Evolutionary conservation across 2,797 vertebrate species (phyloP).

Genomic region (Typhlichthys eigenmanni): DNA sequence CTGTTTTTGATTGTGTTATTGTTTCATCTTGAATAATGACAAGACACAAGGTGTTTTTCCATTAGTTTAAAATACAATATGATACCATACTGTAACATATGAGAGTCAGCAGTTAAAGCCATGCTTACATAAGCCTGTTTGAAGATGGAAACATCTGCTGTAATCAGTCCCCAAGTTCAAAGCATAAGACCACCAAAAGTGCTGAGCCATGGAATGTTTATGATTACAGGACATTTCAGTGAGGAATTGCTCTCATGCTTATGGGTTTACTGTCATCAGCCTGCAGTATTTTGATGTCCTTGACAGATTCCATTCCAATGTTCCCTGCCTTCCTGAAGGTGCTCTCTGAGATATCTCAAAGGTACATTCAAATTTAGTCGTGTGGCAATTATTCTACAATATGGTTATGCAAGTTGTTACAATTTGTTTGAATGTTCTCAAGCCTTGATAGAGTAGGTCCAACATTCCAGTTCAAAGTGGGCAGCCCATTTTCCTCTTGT

Average conservation of each 20-base stretch:
- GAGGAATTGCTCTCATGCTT: constrained; percentile 6
- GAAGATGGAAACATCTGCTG: background rate
- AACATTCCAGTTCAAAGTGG: background rate
- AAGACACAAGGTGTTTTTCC: no score
- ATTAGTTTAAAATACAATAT: no score
- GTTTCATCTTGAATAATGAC: no score
- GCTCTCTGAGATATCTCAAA: constrained; percentile 19
- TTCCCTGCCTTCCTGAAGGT: constrained; percentile 22
- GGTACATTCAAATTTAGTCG: constrained; percentile 25
- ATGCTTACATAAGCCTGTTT: background rate
- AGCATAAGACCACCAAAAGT: background rate
- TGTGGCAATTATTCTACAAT: constrained; percentile 2
- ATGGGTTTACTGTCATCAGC: background rate
- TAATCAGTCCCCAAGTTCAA: background rate
- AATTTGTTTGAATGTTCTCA: constrained; percentile 1
- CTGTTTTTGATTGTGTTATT: no score
- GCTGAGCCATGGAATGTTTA: constrained; percentile 17
- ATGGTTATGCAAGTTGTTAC: background rate
- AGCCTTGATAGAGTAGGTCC: background rate
- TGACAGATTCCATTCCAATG: constrained; percentile 10
- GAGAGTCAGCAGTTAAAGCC: background rate
- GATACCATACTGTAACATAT: no score
- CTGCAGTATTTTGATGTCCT: no score
- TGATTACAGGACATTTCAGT: constrained; percentile 14
- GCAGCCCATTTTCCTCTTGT: background rate